A percentile compares a stretch with the other conserved stretches of the same genome.
These are phyloP conservation scores for Drosophila repleta DNA, from an alignment of 1,140 invertebrate species.

Conservation along the genomic window DNA sequence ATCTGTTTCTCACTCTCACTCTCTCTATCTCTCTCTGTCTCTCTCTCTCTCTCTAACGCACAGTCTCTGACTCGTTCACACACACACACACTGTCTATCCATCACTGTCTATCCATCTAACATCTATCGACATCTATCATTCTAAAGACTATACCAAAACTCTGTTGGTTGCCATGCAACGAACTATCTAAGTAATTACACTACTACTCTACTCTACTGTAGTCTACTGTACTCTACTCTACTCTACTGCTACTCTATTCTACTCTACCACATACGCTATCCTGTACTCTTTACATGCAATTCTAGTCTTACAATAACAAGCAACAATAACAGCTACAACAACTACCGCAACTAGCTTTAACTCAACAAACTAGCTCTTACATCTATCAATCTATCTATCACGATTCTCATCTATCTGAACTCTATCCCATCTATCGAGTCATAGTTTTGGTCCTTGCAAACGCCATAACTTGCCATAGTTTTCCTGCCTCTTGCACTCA, in stretches of 20 bases:
- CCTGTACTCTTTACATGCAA: constrained; percentile 73
- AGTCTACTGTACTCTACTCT: constrained; percentile 12
- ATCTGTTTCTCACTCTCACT: constrained; percentile 32
- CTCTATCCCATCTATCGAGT: constrained; percentile 55
- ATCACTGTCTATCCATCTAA: constrained; percentile 20
- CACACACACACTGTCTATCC: constrained; percentile 32
- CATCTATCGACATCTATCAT: too few species aligned
- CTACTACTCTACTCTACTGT: constrained; percentile 14
- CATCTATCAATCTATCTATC: constrained; percentile 43
- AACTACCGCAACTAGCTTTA: constrained; percentile 55
- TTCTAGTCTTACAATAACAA: constrained; percentile 74
- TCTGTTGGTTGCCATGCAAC: constrained; percentile 64
- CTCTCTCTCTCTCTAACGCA: constrained; percentile 9
- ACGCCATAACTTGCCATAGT: constrained; percentile 84
- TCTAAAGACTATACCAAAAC: constrained; percentile 77
- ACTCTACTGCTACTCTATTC: constrained; percentile 22
- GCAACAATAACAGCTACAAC: constrained; percentile 12
- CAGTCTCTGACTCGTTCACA: constrained; percentile 32
- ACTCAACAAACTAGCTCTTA: constrained; percentile 61
- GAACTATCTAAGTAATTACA: constrained; percentile 38
- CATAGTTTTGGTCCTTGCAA: constrained; percentile 75
- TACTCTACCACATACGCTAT: constrained; percentile 35
- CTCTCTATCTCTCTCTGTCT: constrained; percentile 16
- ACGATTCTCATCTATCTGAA: constrained; percentile 6
- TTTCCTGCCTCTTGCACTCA: constrained; percentile 56